phyloP scores from a whole-genome alignment of 2,888 invertebrate species.

The Drosophila birchii region DNA sequence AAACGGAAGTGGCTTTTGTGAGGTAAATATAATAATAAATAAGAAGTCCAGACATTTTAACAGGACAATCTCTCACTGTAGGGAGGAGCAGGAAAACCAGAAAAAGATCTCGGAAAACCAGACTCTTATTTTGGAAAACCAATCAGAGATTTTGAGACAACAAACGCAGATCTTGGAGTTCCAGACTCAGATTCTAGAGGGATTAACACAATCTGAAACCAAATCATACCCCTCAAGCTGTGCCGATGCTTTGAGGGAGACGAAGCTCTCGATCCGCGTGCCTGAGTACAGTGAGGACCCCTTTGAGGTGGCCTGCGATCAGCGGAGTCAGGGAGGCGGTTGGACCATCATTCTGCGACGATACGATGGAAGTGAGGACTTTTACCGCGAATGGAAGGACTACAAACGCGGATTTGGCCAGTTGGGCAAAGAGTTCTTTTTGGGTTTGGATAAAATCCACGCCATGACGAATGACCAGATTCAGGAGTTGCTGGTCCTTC shows the following conservation, averaged over 20 bases:
- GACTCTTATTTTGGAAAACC: background rate
- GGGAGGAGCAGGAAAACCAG: background rate
- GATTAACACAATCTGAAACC: background rate
- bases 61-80: background rate
- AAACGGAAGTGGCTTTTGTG: slow-evolving; percentile 1
- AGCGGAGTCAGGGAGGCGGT: background rate
- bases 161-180: background rate
- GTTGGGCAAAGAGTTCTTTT: slow-evolving; percentile 15
- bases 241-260: background rate
- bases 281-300: slow-evolving; percentile 10
- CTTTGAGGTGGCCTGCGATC: slow-evolving; percentile 6
- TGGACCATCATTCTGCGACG: slow-evolving; percentile 19
- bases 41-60: no score
- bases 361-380: slow-evolving; percentile 3
- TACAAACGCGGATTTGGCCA: slow-evolving; percentile 27
- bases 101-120: background rate
- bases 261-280: background rate
- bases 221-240: slow-evolving; percentile 3
- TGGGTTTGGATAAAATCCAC: slow-evolving; percentile 22
- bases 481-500: background rate
- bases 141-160: background rate
- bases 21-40: background rate
- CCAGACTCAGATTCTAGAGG: background rate
- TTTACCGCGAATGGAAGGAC: slow-evolving; percentile 4
- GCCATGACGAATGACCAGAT: background rate